Evolutionary conservation across 2,113 vertebrate species (phyloP).

Genomic region (Toxostoma redivivum): DNA sequence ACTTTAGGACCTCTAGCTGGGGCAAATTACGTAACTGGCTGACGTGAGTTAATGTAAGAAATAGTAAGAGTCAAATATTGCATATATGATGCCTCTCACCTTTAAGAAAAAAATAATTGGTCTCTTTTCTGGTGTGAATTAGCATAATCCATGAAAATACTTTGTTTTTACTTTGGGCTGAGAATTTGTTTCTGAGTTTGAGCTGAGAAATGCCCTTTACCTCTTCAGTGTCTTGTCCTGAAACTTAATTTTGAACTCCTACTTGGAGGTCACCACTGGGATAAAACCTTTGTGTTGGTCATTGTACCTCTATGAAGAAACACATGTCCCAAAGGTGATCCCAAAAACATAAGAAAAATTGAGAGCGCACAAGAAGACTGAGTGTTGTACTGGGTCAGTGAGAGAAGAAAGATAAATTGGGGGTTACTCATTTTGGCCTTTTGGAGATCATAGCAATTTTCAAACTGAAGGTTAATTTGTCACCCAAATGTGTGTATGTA

Average conservation of each 20-base stretch:
- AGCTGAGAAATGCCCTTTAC: background rate
- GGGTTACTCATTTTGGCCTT: background rate
- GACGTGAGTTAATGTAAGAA: background rate
- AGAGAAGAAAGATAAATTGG: background rate
- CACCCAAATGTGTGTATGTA: no score
- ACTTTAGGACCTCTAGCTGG: background rate
- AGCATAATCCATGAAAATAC: background rate
- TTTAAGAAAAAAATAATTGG: background rate
- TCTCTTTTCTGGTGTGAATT: background rate
- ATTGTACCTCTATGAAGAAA: background rate
- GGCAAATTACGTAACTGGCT: background rate
- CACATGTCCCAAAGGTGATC: background rate
- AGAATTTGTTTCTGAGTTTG: background rate
- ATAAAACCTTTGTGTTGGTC: background rate
- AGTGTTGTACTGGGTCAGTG: background rate
- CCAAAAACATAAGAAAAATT: background rate
- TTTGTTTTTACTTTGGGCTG: background rate
- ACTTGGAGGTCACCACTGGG: background rate
- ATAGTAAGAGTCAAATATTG: background rate
- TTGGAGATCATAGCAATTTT: background rate
- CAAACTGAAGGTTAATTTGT: background rate
- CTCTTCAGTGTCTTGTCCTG: background rate
- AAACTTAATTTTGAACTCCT: background rate
- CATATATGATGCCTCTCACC: background rate
- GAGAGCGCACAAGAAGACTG: background rate